Conservation (phyloP, 2,797 vertebrate genomes). For the Lateolabrax maculatus region DNA sequence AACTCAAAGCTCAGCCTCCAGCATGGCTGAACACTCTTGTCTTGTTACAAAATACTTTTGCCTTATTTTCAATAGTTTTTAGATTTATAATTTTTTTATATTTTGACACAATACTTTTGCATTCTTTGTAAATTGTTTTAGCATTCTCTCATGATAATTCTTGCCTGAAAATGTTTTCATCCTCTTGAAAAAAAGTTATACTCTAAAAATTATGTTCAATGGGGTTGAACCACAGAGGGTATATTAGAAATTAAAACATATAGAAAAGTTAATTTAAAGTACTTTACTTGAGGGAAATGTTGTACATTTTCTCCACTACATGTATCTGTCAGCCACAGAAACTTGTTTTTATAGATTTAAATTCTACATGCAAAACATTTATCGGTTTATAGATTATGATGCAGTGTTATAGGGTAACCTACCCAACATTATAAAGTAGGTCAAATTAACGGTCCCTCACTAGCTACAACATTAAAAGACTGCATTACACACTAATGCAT, state of each 20-base stretch:
- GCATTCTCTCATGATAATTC: too few species aligned
- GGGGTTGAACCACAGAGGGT: too few species aligned
- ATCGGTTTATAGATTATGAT: background rate
- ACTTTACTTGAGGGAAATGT: background rate
- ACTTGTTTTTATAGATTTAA: background rate
- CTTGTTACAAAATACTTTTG: background rate
- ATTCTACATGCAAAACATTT: background rate
- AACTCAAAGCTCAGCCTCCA: background rate
- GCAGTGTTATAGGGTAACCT: background rate
- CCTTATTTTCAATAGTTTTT: background rate
- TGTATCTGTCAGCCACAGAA: too few species aligned
- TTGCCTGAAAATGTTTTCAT: too few species aligned
- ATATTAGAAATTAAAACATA: too few species aligned
- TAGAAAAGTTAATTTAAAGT: too few species aligned
- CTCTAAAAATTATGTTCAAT: too few species aligned
- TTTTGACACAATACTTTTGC: too few species aligned
- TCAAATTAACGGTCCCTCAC: background rate
- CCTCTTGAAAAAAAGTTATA: too few species aligned
- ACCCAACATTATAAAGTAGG: background rate
- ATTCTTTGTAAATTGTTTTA: too few species aligned
- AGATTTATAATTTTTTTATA: too few species aligned
- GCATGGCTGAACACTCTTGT: background rate
- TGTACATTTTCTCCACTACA: background rate
- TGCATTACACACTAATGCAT: background rate
- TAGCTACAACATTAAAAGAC: background rate